Base-by-base conservation (phyloP, 2,888 invertebrate genomes). In the Pharmacophagus antenor region DNA sequence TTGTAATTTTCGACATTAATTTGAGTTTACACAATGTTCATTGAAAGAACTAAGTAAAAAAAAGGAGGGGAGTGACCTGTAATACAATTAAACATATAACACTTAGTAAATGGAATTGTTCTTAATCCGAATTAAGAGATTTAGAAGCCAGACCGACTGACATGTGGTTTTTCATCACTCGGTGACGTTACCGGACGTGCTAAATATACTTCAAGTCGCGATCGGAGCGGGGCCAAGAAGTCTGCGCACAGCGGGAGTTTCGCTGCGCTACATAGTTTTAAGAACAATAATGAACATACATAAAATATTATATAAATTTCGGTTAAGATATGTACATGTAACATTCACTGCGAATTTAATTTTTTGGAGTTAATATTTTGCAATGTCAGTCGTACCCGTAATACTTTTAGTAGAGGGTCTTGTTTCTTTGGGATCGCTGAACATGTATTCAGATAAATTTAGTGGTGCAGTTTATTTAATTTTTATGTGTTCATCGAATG, bases 101-200 rank as follows among this genome's bases (percentile, higher is more conserved):
- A 49, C 25, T 37, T 44, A 12, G 27, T 56, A 52, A 61, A 42
- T 56, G 47, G 52, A 23, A 58, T 50, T 31, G 50, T 55, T 58
- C 22, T 31, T 58, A 54, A 42, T 61, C 25, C 65, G 61, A 52
- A 58, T 49, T 31, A 58, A 31, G 59, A 58, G 53, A 56, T 56
- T 58, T 54, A 47, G 57, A 53, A 42, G 44, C 60, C 44, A 41
- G 47, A 56, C 61, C 54, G 37, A 37, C 46, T 22, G 67, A 71
- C 80, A 77, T 76, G 72, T 81, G 80, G 76, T 70, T 70, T 70
- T 70, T 67, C 68, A 62, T 65, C 63, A 53, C 64, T 48, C 53
- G 61, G 60, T 79, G 78, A 79, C 81, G 78, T 74, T 78, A 78
- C 77, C 76, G 79, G 76, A 82, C 78, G 78, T 73, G 76, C 80